Evolutionary conservation across 2,113 vertebrate genomes (phyloP).

Genomic region (Turnix velox): DNA sequence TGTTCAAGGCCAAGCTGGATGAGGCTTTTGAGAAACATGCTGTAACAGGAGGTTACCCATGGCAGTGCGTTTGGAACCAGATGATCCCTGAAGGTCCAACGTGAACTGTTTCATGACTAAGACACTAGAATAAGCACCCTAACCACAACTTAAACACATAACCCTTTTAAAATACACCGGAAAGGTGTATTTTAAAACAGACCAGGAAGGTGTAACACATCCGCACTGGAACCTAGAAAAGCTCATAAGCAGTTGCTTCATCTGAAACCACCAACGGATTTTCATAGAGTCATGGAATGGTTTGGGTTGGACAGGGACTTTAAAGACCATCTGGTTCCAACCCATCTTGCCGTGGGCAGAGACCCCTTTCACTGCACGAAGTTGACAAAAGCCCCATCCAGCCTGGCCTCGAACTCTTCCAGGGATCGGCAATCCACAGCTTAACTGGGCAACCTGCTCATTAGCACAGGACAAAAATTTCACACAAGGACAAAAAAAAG

Average conservation of each 20-base stretch:
- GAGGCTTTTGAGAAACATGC: neutral
- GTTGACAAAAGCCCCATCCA: neutral
- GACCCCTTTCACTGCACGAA: neutral
- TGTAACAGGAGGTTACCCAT: accelerated
- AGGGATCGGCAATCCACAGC: neutral
- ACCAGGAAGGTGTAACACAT: accelerated
- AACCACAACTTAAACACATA: neutral
- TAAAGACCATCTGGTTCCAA: neutral
- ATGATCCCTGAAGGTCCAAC: neutral
- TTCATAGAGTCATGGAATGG: neutral
- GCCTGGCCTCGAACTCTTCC: neutral
- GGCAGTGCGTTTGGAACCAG: accelerated
- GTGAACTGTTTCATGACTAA: neutral
- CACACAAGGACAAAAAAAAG: neutral
- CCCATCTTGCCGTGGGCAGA: neutral
- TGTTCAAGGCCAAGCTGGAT: accelerated
- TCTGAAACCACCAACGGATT: neutral
- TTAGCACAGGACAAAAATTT: accelerated
- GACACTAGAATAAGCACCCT: neutral
- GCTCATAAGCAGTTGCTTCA: neutral
- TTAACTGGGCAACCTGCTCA: neutral
- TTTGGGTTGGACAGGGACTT: neutral
- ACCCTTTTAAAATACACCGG: neutral
- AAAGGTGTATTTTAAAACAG: neutral
- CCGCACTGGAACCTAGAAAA: neutral